Conservation (phyloP, 1,140 invertebrate species). For the Lepidurus packardi region DNA sequence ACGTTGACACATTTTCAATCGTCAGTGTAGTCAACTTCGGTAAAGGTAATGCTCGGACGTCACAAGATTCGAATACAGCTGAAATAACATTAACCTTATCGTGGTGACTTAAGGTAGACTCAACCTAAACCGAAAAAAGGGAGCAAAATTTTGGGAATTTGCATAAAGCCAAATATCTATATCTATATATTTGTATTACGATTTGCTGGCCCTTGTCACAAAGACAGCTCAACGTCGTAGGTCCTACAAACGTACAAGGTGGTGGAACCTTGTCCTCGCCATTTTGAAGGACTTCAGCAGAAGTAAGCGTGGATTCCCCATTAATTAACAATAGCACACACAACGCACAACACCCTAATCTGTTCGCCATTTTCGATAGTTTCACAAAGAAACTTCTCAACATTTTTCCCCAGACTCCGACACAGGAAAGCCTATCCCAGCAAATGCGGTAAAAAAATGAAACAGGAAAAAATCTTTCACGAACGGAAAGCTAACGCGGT, state of each 20-base stretch:
- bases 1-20: neutral
- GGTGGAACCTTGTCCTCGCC: neutral
- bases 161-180: neutral
- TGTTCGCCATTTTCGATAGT: neutral
- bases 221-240: neutral
- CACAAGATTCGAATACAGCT: neutral
- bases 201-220: neutral
- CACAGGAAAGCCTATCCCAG: neutral
- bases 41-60: neutral
- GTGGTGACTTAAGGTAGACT: neutral
- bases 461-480: neutral
- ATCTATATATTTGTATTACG: neutral
- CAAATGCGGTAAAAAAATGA: neutral
- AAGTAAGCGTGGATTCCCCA: neutral
- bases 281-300: neutral
- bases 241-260: neutral
- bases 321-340: neutral
- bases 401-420: neutral
- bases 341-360: neutral
- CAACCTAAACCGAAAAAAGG: neutral
- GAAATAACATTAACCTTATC: neutral
- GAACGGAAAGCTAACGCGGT: neutral
- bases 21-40: neutral
- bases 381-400: neutral
- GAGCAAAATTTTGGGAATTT: neutral